A percentile compares a stretch with the other conserved stretches of the same genome.
Conservation (phyloP, 2,888 invertebrate species). For the Synergus japonicus region DNA sequence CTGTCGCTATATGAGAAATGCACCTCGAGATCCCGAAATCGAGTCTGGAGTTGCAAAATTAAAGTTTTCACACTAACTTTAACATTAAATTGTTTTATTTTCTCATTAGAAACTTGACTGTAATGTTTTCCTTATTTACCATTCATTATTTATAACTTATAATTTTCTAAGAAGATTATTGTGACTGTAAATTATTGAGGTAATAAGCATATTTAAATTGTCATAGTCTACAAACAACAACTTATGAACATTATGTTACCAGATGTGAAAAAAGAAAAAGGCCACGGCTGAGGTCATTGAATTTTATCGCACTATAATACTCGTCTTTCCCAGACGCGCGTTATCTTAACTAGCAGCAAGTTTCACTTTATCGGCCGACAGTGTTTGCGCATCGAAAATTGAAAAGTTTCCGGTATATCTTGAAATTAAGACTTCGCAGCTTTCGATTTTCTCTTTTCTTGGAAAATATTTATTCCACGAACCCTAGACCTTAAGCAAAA, state of each 20-base stretch:
- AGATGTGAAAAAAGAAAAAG: background rate
- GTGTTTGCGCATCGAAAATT: constrained; percentile 11
- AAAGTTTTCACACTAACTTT: constrained; percentile 16
- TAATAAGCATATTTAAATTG: background rate
- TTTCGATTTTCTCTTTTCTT: background rate
- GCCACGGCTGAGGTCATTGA: constrained; percentile 19
- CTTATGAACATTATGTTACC: background rate
- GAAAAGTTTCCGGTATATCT: background rate
- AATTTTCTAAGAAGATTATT: background rate
- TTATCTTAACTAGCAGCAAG: constrained; percentile 16
- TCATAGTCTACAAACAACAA: background rate
- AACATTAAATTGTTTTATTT: background rate
- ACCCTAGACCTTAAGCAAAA: background rate
- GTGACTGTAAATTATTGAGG: background rate
- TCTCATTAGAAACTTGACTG: background rate
- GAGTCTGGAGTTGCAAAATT: constrained; percentile 23
- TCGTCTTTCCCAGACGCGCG: background rate
- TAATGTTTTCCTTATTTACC: background rate
- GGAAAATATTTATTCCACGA: background rate
- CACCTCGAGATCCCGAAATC: constrained; percentile 5
- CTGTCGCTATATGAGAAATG: constrained; percentile 34
- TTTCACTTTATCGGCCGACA: background rate
- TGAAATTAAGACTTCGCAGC: background rate
- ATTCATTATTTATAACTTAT: background rate
- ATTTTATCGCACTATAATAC: constrained; percentile 18